Conservation (phyloP, 2,888 invertebrate species). For the Agrilus biguttatus region DNA sequence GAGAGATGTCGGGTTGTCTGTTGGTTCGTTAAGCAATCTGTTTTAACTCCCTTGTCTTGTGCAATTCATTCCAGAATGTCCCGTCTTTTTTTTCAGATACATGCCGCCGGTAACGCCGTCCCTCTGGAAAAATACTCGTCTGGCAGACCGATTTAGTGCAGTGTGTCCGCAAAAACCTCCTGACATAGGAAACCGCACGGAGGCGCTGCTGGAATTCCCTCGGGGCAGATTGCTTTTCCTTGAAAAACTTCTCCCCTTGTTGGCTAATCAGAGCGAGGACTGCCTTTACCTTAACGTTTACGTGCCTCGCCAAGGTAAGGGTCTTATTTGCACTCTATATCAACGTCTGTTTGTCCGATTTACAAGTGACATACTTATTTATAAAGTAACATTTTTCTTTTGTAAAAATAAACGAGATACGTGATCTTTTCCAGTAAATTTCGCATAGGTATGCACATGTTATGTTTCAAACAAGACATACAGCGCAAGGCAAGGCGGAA, state of each 20-base stretch:
- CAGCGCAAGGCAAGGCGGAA: too few species aligned
- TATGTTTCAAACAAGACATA: too few species aligned
- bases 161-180: slow-evolving; percentile 78
- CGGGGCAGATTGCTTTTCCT: slow-evolving; percentile 72
- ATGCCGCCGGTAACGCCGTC: slow-evolving; percentile 92
- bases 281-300: slow-evolving; percentile 95
- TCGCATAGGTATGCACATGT: too few species aligned
- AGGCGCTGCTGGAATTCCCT: slow-evolving; percentile 60
- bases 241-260: slow-evolving; percentile 65
- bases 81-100: slow-evolving; percentile 41
- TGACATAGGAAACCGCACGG: slow-evolving; percentile 42
- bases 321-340: slow-evolving; percentile 3
- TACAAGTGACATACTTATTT: too few species aligned
- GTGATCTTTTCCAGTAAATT: too few species aligned
- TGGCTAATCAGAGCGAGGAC: slow-evolving; percentile 92
- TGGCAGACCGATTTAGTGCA: slow-evolving; percentile 69
- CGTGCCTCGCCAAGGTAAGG: slow-evolving; percentile 67
- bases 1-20: too few species aligned
- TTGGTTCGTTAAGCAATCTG: too few species aligned
- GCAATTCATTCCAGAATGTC: not conserved
- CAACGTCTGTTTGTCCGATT: not conserved
- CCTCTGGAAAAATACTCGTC: slow-evolving; percentile 67
- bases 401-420: too few species aligned
- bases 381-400: not conserved
- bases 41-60: too few species aligned